Evolutionary conservation across 2,797 vertebrate genomes (phyloP), one percentile per base, ranked within the genome.

Genomic region (Geotrypetes seraphini): DNA sequence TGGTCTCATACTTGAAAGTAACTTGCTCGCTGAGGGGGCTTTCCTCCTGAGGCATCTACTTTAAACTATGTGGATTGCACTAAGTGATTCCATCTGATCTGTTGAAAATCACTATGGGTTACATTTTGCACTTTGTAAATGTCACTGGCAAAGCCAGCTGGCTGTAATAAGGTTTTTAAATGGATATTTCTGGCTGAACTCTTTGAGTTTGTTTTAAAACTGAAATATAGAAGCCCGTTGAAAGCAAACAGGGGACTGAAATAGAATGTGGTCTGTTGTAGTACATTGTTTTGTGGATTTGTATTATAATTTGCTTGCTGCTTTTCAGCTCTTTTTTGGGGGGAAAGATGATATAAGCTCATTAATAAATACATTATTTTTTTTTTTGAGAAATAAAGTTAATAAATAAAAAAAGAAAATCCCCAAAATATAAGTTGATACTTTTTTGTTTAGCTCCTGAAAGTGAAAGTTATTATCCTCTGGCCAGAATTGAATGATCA

Each of bases 51-150:
- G 57, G 51, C 43, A 10, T 7, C 16, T 20, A 22, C 53, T 37
- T 55, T 53, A 63, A 74, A 48, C 43, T 52, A 16, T 20, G 43
- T 37, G 27, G 47, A 42, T 20, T 34, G 28, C 3, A 20, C 42
- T 72, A 67, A 75, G 36, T 69, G 57, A 58, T 75, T 71, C 66
- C 75, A 74, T 69, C 54, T 72, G 74, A 73, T 50, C 44, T 34
- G 30, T 22, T 47, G 56, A 67, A 61, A 71, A 50, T 61, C 43
- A 41, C 43, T 36, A 33, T 47, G 47, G 39, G n/a, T n/a, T n/a
- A 54, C 73, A 20, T 58, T 62, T 74, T 72, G 69, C 64, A 65
- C 59, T 69, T 71, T 67, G 62, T 65, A 62, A 68, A 69, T 57
- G 61, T 66, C 56, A 60, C 33, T 60, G 50, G 47, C 34, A 59